Base-by-base conservation (phyloP, 2,888 invertebrate genomes). In the Ptychoptera albimana region DNA sequence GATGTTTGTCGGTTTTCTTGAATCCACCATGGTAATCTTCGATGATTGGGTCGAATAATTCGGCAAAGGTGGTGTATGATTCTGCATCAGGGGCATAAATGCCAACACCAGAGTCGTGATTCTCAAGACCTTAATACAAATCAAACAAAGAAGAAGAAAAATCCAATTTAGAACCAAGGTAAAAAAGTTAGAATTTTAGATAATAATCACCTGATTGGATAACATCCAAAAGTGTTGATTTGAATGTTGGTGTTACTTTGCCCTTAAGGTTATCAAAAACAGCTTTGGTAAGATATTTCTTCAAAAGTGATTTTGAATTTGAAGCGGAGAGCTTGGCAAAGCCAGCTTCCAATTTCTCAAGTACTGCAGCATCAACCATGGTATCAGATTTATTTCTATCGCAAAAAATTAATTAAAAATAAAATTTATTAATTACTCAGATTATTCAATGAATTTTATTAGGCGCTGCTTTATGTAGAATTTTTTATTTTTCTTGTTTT, bases 31-130 rank as follows among this genome's bases (percentile, higher is more conserved):
- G 94, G 75, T 94, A 94, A 64, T 93, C 93, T 65, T 92, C 91
- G 67, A 97, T 96, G 73, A 97, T 86, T 66, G 93, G 93, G 71
- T 96, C 91, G 69, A 97, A 96, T 54, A 97, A 74, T 46, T 86
- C 87, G 51, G 86, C 75, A 68, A 96, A 97, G 45, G 84, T 76
- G 55, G 83, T 80, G 75, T 96, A 97, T 45, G 93, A 68, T 68
- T 96, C 94, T 51, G 94, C 93, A 66, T 96, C 96, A 48, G 94
- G 93, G 47, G 96, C 96, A 64, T 96, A 96, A 71, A 96, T 86
- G 64, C 96, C 94, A 51, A 93, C 87, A 58, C 93, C 92, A 52
- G 92, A 92, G 70, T 96, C 94, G 66, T 83, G 80, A 69, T 97
- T 96, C 71, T 92, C 91, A 61, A 92, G 73, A 42, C 42, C 42